Evolutionary conservation across 2,888 invertebrate genomes (phyloP).

Genomic region (Strigamia crassipes): DNA sequence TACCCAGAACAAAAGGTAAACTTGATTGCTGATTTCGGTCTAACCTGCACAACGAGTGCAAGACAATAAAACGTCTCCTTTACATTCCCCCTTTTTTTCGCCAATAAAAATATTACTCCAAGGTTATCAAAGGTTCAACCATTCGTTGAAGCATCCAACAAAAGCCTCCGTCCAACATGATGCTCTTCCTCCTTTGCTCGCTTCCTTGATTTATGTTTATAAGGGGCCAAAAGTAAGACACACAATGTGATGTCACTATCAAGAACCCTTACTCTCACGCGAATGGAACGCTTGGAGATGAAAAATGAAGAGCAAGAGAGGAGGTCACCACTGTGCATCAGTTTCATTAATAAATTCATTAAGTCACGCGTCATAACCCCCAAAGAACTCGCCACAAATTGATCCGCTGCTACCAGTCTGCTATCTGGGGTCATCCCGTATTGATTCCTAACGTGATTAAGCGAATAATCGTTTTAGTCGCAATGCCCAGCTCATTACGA

Average conservation of each 20-base stretch:
- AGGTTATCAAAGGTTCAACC: not conserved
- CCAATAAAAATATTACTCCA: constrained; percentile 14
- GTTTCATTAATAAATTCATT: constrained; percentile 21
- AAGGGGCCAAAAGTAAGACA: constrained; percentile 11
- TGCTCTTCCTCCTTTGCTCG: not conserved
- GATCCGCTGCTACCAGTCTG: not conserved
- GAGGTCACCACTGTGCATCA: constrained; percentile 3
- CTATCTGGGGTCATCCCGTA: not conserved
- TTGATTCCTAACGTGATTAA: not conserved
- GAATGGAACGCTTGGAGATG: not conserved
- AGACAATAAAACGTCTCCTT: constrained; percentile 10
- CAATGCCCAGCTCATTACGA: not conserved
- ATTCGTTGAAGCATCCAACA: constrained; percentile 21
- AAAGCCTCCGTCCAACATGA: not conserved
- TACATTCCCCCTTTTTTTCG: not conserved
- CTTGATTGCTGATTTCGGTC: constrained; percentile 7
- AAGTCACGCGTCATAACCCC: constrained; percentile 8
- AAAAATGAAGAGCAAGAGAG: constrained; percentile 6
- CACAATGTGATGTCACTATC: constrained; percentile 16
- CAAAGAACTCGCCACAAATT: constrained; percentile 16
- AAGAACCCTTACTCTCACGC: constrained; percentile 21
- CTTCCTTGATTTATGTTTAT: constrained; percentile 21
- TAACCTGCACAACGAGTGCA: constrained; percentile 7
- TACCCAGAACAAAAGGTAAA: constrained; percentile 12
- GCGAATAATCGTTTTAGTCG: not conserved